phyloP scores from a whole-genome alignment of 2,797 vertebrate genomes.

The Micromesistius poutassou region DNA sequence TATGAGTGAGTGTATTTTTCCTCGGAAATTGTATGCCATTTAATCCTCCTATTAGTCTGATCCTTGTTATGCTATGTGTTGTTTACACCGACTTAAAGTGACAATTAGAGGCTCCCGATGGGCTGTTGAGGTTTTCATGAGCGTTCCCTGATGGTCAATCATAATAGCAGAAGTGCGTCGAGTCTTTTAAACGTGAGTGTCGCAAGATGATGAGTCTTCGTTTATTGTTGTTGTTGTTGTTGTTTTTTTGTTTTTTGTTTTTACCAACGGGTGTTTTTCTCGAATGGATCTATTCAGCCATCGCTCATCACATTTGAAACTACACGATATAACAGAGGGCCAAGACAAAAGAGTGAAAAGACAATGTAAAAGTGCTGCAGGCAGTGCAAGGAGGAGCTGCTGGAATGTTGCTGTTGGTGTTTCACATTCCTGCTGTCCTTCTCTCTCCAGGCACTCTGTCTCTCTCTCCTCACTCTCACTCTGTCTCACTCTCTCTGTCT shows the following conservation, averaged over 20 bases:
- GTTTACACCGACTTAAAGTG: not conserved
- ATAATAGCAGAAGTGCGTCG: not conserved
- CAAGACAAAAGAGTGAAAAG: conserved; percentile 64
- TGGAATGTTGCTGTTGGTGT: conserved; percentile 80
- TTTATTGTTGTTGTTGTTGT: not conserved
- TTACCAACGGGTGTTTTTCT: not conserved
- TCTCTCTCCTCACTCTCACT: conserved; percentile 15
- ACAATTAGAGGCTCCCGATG: not conserved
- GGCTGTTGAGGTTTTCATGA: not conserved
- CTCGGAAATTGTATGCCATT: not conserved
- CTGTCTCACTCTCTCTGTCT: conserved; percentile 12
- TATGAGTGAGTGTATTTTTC: not conserved
- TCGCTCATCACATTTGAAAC: conserved; percentile 38
- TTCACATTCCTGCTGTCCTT: conserved; percentile 73
- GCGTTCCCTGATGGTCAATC: not conserved
- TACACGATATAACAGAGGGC: conserved; percentile 50
- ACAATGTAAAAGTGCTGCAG: conserved; percentile 71
- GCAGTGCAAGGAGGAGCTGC: conserved; percentile 68
- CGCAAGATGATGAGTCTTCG: not conserved
- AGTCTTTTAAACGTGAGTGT: not conserved
- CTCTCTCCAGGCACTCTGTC: conserved; percentile 29
- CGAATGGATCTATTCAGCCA: conserved; percentile 19
- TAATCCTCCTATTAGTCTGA: not conserved
- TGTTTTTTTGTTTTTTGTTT: too few species aligned
- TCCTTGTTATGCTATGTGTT: not conserved